A percentile compares a stretch with the other conserved stretches of the same genome.
Evolutionary conservation across 2,113 vertebrate species (phyloP).

Genomic region (Thryonomys swinderianus): DNA sequence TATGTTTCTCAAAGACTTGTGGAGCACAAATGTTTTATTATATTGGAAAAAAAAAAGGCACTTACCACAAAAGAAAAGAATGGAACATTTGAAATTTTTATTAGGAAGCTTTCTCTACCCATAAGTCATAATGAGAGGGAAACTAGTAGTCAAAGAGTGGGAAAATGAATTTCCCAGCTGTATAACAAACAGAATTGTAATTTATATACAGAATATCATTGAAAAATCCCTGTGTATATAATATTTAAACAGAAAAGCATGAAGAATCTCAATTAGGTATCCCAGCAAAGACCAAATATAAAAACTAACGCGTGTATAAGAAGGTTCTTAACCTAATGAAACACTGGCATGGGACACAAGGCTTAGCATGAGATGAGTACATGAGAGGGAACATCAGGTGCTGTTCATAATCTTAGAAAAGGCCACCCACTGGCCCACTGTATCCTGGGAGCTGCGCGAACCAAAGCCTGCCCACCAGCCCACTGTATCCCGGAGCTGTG

Average conservation of each 20-base stretch:
- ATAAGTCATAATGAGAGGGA: neutral
- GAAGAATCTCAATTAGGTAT: neutral
- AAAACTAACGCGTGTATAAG: neutral
- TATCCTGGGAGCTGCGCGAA: too few species aligned
- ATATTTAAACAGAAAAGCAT: neutral
- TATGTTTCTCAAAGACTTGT: neutral
- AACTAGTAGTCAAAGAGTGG: neutral
- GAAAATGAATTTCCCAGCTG: neutral
- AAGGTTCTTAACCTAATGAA: neutral
- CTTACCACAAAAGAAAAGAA: neutral
- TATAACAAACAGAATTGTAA: neutral
- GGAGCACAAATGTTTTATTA: neutral
- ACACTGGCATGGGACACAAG: neutral
- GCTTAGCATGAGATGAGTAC: fast-evolving
- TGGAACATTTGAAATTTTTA: neutral
- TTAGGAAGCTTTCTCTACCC: neutral
- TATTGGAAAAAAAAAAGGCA: neutral
- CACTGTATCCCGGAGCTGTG: too few species aligned
- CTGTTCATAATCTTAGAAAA: neutral
- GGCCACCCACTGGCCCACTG: too few species aligned
- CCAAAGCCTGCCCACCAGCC: too few species aligned
- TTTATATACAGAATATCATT: neutral
- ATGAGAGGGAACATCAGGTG: too few species aligned
- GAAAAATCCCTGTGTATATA: neutral
- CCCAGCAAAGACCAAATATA: neutral